Conservation (phyloP, 2,888 invertebrate species). For the Drosophila cognata region DNA sequence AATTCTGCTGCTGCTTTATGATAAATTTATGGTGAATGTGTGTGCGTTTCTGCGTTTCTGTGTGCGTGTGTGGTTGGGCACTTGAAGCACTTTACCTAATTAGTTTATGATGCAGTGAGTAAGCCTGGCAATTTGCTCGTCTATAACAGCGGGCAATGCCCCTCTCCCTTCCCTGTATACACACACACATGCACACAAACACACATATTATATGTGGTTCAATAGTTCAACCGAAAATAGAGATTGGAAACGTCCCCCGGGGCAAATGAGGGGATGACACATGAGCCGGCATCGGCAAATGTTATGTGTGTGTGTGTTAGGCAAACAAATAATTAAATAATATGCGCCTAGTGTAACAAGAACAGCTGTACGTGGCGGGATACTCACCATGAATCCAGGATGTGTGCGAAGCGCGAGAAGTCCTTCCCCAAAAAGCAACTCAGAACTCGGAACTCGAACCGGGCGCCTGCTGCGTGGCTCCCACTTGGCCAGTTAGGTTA, state of each 20-base stretch:
- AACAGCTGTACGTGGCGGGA: conserved; percentile 57
- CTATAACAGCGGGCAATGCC: conserved; percentile 49
- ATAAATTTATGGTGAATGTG: conserved; percentile 7
- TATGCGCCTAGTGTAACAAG: conserved; percentile 55
- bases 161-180: conserved; percentile 7
- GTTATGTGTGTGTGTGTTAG: conserved; percentile 28
- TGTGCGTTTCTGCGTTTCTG: not conserved
- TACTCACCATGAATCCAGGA: conserved; percentile 76
- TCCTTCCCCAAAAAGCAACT: conserved; percentile 55
- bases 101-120: conserved; percentile 59
- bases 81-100: conserved; percentile 59
- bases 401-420: conserved; percentile 46
- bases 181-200: not conserved
- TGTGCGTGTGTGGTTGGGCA: conserved; percentile 24
- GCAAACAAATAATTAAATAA: conserved; percentile 76
- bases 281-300: conserved; percentile 47
- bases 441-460: conserved; percentile 53
- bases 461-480: conserved; percentile 48
- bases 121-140: conserved; percentile 54
- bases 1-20: conserved; percentile 14
- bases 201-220: conserved; percentile 19
- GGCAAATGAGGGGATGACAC: conserved; percentile 47
- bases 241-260: conserved; percentile 14
- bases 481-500: conserved; percentile 46
- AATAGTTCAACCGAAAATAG: conserved; percentile 38